phyloP scores from a whole-genome alignment of 1,140 invertebrate genomes.

The Nebria ingens region DNA sequence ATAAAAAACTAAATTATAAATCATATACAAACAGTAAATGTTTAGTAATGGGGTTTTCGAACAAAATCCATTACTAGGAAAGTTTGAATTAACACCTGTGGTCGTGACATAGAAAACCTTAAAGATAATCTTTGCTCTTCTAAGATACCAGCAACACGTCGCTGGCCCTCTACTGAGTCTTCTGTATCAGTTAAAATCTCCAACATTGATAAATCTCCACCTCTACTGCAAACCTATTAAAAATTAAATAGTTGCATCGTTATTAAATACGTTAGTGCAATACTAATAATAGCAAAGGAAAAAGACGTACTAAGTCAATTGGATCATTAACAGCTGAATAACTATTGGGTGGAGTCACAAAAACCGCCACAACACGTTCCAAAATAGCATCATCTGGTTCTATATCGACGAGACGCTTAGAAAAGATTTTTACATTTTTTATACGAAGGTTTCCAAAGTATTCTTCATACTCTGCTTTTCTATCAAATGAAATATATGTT shows the following conservation, averaged over 20 bases:
- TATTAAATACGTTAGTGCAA: background rate
- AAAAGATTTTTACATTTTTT: constrained; percentile 45
- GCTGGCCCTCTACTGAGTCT: constrained; percentile 44
- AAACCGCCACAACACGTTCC: constrained; percentile 56
- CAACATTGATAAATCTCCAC: constrained; percentile 55
- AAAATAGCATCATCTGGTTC: constrained; percentile 42
- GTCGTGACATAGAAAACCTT: constrained; percentile 52
- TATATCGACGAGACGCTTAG: constrained; percentile 48
- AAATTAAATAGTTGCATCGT: no score
- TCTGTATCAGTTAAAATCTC: constrained; percentile 54
- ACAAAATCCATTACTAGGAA: background rate
- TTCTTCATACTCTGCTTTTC: constrained; percentile 41
- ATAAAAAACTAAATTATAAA: constrained; percentile 15
- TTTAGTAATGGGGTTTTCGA: constrained; percentile 3
- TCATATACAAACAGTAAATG: background rate
- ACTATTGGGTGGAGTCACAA: constrained; percentile 64
- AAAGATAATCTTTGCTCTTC: constrained; percentile 57
- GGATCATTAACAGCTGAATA: constrained; percentile 63
- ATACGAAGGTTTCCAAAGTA: constrained; percentile 42
- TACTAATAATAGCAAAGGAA: background rate
- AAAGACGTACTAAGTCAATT: constrained; percentile 49
- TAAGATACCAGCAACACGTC: constrained; percentile 45
- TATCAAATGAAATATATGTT: constrained; percentile 15
- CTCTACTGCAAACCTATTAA: constrained; percentile 43
- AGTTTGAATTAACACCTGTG: constrained; percentile 38